Percentiles rank a stretch among this genome's conserved stretches.
Conservation (phyloP, 2,113 vertebrate species). For the Alosa alosa region DNA sequence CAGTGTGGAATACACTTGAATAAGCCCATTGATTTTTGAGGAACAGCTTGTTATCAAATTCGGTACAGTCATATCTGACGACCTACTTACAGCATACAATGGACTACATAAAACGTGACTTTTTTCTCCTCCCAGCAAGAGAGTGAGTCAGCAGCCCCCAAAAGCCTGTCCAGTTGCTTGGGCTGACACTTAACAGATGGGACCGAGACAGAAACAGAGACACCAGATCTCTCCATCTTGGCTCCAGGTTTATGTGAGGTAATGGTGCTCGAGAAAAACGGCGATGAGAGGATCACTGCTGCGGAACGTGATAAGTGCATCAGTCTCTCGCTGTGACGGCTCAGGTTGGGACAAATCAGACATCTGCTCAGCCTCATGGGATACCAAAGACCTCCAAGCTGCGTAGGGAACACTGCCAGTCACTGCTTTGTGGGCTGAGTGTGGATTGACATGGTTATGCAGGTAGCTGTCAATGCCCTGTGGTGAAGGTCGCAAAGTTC, state of each 20-base stretch:
- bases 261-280: not conserved
- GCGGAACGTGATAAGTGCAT: not conserved
- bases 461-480: not conserved
- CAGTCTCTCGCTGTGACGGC: constrained; percentile 57
- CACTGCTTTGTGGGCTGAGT: not conserved
- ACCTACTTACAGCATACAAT: constrained; percentile 4
- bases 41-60: constrained; percentile 14
- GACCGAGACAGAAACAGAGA: constrained; percentile 47
- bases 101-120: constrained; percentile 4
- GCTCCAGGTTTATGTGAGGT: not conserved
- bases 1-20: not conserved
- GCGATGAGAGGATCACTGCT: constrained; percentile 21
- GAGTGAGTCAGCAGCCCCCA: constrained; percentile 60
- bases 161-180: constrained; percentile 50
- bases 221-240: constrained; percentile 42
- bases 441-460: not conserved
- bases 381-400: constrained; percentile 50
- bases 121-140: not conserved
- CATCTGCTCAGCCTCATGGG: constrained; percentile 62
- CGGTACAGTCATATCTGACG: constrained; percentile 23
- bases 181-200: constrained; percentile 52
- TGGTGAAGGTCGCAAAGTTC: not conserved
- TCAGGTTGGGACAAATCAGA: constrained; percentile 65
- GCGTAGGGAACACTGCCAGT: not conserved
- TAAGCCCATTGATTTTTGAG: not conserved